Base-by-base conservation (phyloP, 2,888 invertebrate species). In the Caenorhabditis plicata region DNA sequence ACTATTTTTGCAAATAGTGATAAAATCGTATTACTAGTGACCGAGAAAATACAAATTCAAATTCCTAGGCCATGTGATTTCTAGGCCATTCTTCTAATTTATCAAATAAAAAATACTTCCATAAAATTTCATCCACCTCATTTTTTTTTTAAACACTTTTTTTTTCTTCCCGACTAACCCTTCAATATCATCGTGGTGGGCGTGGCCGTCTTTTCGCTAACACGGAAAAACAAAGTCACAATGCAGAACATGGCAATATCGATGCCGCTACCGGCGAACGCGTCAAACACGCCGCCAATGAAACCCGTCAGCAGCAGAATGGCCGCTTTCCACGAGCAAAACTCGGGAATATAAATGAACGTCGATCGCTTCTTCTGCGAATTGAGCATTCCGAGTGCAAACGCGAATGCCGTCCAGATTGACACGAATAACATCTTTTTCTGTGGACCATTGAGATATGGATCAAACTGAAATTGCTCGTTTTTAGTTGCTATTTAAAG, bases 381-480 rank as follows among this genome's bases (percentile, higher is more conserved):
- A 57, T 81, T 81, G n/a, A 80, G 55, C 13, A 81, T 52, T 48
- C 71, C 76, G n/a, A 80, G 60, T 8, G 80, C 75, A 23, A 78
- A 62, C 13, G 81, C 79, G 56, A 81, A 80, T 2, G 79, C 64
- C 23, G 72, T 68, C 80, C 80, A 80, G 22, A 81, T 69, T 8
- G 77, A 72, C n/a, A 81, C 80, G 51, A 81, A 80, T 15, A 71
- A 55, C 77, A 81, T 81, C 52, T 81, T 81, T 64, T 80, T 81
- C 49, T 66, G 49, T 1, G 73, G 50, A 0, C 73, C 66, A 5
- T 66, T 57, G 29, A 81, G 57, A 22, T 48, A 20, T 3, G 62
- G 64, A 39, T 80, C 80, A 7, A 80, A 20, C 74, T 57, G 27
- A 42, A 49, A 51, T 13, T 11, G 4, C n/a, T 8, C n/a, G n/a